phyloP scores from a whole-genome alignment of 1,140 invertebrate genomes.

The Solenopsis fugax region DNA sequence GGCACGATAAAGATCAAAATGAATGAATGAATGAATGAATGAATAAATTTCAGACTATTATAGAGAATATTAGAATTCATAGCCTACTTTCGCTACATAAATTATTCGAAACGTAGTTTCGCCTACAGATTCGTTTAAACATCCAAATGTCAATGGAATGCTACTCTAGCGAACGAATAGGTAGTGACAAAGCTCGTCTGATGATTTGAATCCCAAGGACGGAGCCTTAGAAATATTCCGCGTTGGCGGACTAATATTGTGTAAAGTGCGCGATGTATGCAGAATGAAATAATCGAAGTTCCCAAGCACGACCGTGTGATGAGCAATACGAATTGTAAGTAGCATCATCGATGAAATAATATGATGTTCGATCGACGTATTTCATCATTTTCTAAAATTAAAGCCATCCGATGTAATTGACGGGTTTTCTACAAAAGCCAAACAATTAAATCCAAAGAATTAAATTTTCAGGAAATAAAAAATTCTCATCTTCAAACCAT shows the following conservation, averaged over 20 bases:
- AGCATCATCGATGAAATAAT: constrained; percentile 39
- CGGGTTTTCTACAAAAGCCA: too few relatives aligned
- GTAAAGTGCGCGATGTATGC: constrained; percentile 22
- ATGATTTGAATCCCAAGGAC: constrained; percentile 54
- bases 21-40: not conserved
- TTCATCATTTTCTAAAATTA: constrained; percentile 20
- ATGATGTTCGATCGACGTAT: constrained; percentile 2
- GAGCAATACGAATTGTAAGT: constrained; percentile 41
- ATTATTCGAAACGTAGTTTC: constrained; percentile 1
- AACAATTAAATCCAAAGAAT: too few relatives aligned
- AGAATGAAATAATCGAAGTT: constrained; percentile 57
- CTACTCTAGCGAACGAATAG: constrained; percentile 9
- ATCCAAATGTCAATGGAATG: not conserved
- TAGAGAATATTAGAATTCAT: not conserved
- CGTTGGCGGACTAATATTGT: constrained; percentile 66
- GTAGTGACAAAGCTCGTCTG: constrained; percentile 11
- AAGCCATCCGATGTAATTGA: not conserved
- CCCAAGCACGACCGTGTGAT: constrained; percentile 18
- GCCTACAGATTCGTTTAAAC: not conserved
- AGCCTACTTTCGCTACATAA: not conserved
- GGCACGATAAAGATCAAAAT: not conserved
- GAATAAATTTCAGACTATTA: not conserved
- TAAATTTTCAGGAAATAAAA: too few relatives aligned
- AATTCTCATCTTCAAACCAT: too few relatives aligned
- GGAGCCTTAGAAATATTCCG: constrained; percentile 59